Evolutionary conservation across 1,140 invertebrate genomes (phyloP).

Genomic region (Mamestra configurata): DNA sequence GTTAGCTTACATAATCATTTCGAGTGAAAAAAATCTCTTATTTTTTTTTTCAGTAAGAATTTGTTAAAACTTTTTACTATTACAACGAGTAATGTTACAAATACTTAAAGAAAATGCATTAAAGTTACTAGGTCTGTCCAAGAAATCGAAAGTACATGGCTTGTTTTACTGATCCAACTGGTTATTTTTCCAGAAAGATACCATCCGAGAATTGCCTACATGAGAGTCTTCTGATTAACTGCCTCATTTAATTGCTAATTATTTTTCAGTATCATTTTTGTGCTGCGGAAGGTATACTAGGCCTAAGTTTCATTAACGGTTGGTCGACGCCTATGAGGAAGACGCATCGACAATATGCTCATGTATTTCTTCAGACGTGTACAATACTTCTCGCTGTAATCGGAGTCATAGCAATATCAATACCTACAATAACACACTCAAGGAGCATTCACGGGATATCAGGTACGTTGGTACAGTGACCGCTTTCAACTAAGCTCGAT

Average conservation of each 20-base stretch:
- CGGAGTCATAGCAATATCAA: constrained; percentile 54
- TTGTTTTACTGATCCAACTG: no score
- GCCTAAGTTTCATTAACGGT: constrained; percentile 72
- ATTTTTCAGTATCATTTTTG: constrained; percentile 78
- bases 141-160: no score
- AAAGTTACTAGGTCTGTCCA: no score
- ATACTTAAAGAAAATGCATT: no score
- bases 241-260: constrained; percentile 22
- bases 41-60: no score
- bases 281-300: constrained; percentile 76
- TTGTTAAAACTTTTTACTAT: no score
- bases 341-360: constrained; percentile 62
- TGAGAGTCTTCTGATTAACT: no score
- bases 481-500: neutral
- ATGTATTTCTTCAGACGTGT: constrained; percentile 65
- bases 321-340: constrained; percentile 72
- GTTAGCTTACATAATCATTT: no score
- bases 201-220: no score
- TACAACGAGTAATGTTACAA: no score
- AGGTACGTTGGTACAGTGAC: constrained; percentile 52
- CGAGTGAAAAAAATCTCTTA: no score
- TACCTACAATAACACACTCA: constrained; percentile 45
- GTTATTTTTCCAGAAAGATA: no score
- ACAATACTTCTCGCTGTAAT: constrained; percentile 54
- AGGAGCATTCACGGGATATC: constrained; percentile 60